phyloP scores from a whole-genome alignment of 2,797 vertebrate genomes.

The Scleropages formosus region DNA sequence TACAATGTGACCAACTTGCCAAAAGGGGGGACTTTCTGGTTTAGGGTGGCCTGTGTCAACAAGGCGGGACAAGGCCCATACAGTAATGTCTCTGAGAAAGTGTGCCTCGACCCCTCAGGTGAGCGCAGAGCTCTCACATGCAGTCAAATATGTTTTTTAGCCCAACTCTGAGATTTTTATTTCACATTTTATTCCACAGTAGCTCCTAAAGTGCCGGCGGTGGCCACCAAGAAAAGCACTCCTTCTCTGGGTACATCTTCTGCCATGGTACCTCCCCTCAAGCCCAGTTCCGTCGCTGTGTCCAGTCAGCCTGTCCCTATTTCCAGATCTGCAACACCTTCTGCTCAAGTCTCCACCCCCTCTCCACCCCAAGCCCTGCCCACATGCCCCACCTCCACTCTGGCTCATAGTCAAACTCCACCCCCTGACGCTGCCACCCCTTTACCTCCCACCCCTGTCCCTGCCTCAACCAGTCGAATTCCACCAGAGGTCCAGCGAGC shows the following conservation, averaged over 20 bases:
- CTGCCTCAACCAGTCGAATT: conserved; percentile 34
- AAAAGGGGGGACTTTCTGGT: conserved; percentile 68
- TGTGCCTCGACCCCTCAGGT: conserved; percentile 77
- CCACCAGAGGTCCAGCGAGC: conserved; percentile 49
- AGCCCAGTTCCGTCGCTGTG: conserved; percentile 47
- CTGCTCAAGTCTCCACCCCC: conserved; percentile 26
- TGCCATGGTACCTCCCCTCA: conserved; percentile 68
- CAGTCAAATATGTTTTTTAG: no score
- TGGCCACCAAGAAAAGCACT: conserved; percentile 63
- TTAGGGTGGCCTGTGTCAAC: conserved; percentile 93
- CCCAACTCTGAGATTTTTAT: not conserved
- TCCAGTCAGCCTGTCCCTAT: conserved; percentile 40
- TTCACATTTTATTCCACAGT: conserved; percentile 46
- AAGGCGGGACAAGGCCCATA: conserved; percentile 94
- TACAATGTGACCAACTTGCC: conserved; percentile 87
- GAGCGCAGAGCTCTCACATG: conserved; percentile 40
- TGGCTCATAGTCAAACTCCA: conserved; percentile 28
- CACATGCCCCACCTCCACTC: conserved; percentile 37
- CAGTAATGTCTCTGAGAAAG: conserved; percentile 79
- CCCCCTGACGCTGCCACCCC: conserved; percentile 23
- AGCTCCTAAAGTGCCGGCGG: conserved; percentile 57
- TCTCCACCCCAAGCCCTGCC: conserved; percentile 34
- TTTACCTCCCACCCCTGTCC: not conserved
- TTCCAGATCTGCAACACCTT: conserved; percentile 40
- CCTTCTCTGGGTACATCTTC: conserved; percentile 66